Conservation (phyloP, 2,888 invertebrate genomes). For the Zhengitettix transpicula region DNA sequence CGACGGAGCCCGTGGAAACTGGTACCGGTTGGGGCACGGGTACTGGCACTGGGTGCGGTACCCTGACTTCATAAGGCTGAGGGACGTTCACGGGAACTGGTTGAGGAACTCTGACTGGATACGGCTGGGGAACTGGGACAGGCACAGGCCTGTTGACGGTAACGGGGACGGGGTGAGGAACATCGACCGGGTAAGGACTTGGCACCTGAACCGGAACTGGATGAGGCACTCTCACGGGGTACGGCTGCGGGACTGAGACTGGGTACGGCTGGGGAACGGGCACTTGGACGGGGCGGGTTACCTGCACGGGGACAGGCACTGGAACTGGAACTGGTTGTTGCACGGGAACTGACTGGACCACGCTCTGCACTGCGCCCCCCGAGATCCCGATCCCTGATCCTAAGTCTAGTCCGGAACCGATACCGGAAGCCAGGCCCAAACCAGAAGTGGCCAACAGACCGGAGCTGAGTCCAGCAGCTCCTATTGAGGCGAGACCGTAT, state of each 20-base stretch:
- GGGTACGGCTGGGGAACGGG: no score
- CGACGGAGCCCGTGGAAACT: neutral
- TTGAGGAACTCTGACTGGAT: neutral
- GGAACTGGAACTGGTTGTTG: neutral
- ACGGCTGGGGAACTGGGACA: neutral
- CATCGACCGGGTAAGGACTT: neutral
- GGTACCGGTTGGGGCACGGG: neutral
- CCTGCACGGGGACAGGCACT: neutral
- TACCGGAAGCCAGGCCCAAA: neutral
- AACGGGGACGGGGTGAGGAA: neutral
- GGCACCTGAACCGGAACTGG: neutral
- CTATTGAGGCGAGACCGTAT: neutral
- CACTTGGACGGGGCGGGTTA: neutral
- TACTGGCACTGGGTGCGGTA: neutral
- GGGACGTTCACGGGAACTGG: slow-evolving; percentile 2
- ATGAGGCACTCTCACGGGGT: slow-evolving; percentile 1
- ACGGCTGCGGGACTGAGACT: neutral
- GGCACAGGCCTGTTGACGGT: neutral
- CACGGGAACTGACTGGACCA: neutral
- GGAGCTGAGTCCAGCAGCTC: neutral
- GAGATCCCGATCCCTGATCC: neutral
- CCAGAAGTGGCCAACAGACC: neutral
- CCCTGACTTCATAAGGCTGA: neutral
- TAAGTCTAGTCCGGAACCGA: neutral
- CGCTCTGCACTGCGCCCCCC: neutral